phyloP scores from a whole-genome alignment of 2,888 invertebrate genomes.

The Heliconius hortense region DNA sequence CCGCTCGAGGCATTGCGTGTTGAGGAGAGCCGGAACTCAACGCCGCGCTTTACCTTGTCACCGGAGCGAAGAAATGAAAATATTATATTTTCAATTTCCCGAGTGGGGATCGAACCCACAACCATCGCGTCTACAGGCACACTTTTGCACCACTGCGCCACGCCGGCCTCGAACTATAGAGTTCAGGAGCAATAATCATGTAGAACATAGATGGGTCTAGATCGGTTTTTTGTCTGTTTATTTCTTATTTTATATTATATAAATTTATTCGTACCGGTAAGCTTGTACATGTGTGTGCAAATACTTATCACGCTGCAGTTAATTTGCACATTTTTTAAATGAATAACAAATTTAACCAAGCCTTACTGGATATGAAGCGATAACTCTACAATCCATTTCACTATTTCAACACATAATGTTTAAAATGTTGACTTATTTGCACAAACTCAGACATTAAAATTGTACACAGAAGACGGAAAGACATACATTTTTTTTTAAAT shows the following conservation, averaged over 20 bases:
- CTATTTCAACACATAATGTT: not conserved
- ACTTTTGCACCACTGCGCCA: no score
- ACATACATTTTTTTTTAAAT: conserved; percentile 2
- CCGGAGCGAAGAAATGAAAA: no score
- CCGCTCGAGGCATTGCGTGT: no score
- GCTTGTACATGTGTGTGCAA: not conserved
- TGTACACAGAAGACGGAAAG: not conserved
- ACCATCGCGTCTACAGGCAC: no score
- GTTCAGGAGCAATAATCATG: not conserved
- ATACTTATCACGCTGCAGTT: not conserved
- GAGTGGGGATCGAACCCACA: no score
- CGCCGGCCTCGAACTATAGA: not conserved
- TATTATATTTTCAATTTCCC: no score
- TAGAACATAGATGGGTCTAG: not conserved
- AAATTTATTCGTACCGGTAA: not conserved
- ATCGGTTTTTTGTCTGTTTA: no score
- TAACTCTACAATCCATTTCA: no score
- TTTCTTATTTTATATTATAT: no score
- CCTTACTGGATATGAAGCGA: not conserved
- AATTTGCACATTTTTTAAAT: no score
- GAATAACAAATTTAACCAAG: not conserved
- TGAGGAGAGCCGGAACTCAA: no score
- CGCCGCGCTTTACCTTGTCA: no score
- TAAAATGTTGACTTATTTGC: not conserved
- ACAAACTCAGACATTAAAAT: not conserved